Evolutionary conservation across 23 tunicate genomes (phyloP), one percentile per base, ranked within the genome.

Genomic region (Halocynthia roretzi): DNA sequence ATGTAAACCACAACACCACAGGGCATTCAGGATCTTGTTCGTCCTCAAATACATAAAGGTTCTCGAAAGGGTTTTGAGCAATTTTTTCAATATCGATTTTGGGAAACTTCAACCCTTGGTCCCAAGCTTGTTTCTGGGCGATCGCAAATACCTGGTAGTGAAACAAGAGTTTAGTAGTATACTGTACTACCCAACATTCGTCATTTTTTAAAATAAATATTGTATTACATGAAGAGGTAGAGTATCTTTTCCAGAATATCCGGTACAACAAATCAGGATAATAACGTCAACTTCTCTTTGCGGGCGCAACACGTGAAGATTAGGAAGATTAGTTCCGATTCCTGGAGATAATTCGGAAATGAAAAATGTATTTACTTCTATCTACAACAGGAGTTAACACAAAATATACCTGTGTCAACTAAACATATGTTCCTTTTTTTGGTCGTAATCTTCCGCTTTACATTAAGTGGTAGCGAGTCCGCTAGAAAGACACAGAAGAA

Each of bases 11-110:
- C 48, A 65, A 65, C 31, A 65, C 70, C 9, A 65, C 31, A 0
- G 70, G 70, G 31, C 70, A 65, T 65, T 65, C 19, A 9, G 70
- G 70, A 65, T 65, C 70, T 65, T 65, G 48, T 65, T 65, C 70
- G 19, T 65, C 70, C 31, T 65, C 70, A 65, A 65, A 65, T 65
- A 65, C 31, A 65, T 65, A 65, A 65, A 65, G 31, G 10, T 65
- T 48, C 9, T 48, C 48, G 31, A 65, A 65, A 10, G 70, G 19
- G 5, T 2, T 0, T 15, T 65, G 22, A 8, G 6, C 15, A 65
- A 65, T 65, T 65, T 65, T 48, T 20, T 40, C 22, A 5, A 65
- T 20, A 65, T 48, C 31, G 0, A 65, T 65, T 15, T 48, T 11
- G 19, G 70, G 70, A 65, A 65, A 65, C 31, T 65, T 65, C 10